Evolutionary conservation across 1,140 invertebrate species (phyloP), one percentile per base, ranked within the genome.

Genomic region (Rhopalosiphum maidis): DNA sequence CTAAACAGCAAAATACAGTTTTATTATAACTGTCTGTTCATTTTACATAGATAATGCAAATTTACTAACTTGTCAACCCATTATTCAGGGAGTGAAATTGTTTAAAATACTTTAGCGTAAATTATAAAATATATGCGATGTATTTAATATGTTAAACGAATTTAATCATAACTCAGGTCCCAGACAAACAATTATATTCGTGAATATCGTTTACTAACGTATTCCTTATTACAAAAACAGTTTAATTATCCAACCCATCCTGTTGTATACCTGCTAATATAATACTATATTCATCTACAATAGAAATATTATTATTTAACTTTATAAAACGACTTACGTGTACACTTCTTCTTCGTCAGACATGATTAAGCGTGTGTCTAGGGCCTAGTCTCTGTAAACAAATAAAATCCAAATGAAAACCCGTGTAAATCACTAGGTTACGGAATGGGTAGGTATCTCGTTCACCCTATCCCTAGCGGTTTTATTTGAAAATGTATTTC

Each of bases 271-370:
- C 48, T 21, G 23, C 48, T 51, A n/a, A 37, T 41, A n/a, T n/a
- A 35, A 77, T 35, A 82, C 21, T 22, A 86, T 86, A 43, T 22
- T 46, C 23, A 43, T 11, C 3, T 25, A 5, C 30, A 18, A 2
- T 51, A 46, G 15, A 43, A 46, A 35, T n/a, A 30, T 41, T 41
- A 5, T 48, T 1, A 55, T 55, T 37, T 25, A 25, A 77, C n/a
- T n/a, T 77, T 77, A n/a, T n/a, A 90, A 90, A 90, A 90, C 5
- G 25, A 94, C 93, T 94, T n/a, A 94, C 93, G 93, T 94, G 90
- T 92, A 94, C 55, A 86, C 77, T 88, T 94, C 93, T 92, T 94
- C 93, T 51, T 94, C 93, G 91, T 94, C 93, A 22, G 93, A 94
- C 93, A 94, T 94, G 77, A 35, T 94, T 54, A 37, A 48, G 51